Percentiles rank a stretch among this genome's conserved stretches.
These are phyloP conservation scores for Zoroaster sp. DNA, from an alignment of 53 echinoderm and acorn worm species.

Conservation along the genomic window DNA sequence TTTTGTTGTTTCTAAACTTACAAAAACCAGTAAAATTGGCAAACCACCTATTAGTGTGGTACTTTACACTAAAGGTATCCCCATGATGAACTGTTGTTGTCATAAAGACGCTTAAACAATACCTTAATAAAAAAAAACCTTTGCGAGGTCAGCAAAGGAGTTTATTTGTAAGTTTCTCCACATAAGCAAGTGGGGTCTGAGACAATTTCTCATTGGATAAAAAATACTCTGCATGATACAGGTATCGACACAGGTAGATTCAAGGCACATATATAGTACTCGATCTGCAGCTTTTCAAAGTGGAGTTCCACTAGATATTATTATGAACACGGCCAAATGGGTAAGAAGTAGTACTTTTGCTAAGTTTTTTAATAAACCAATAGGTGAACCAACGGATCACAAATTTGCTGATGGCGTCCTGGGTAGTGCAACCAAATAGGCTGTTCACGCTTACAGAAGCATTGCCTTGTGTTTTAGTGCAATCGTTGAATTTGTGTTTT, in stretches of 20 bases:
- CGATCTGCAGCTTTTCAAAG: slow-evolving; percentile 3
- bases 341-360: not conserved
- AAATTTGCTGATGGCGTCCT: too few species aligned
- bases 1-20: not conserved
- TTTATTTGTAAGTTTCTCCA: too few species aligned
- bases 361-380: not conserved
- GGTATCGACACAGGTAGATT: slow-evolving; percentile 24
- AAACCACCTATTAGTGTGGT: not conserved
- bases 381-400: too few species aligned
- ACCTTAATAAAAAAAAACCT: not conserved
- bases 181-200: too few species aligned
- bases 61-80: not conserved
- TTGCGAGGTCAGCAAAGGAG: not conserved
- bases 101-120: not conserved
- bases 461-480: too few species aligned
- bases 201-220: slow-evolving; percentile 43
- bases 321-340: slow-evolving; percentile 20
- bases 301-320: too few species aligned
- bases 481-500: too few species aligned
- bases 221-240: not conserved
- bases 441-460: too few species aligned
- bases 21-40: slow-evolving; percentile 17
- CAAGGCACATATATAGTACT: slow-evolving; percentile 45
- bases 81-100: slow-evolving; percentile 20
- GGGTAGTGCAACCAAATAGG: too few species aligned